Conservation (phyloP, 2,797 vertebrate species). For the Macropodus opercularis region DNA sequence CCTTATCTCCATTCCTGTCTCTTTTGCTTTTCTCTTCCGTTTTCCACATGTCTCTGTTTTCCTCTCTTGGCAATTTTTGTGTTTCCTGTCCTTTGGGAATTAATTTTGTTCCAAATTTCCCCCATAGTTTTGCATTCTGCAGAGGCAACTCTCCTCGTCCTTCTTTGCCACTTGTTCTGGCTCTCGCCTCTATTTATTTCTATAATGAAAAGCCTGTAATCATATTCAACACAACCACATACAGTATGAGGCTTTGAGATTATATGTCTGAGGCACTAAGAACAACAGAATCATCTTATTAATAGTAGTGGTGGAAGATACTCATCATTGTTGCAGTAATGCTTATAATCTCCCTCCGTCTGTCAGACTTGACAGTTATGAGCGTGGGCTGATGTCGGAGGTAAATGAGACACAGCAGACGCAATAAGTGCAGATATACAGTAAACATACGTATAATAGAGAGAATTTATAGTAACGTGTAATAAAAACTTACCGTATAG, state of each 20-base stretch:
- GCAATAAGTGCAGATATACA: slow-evolving; percentile 28
- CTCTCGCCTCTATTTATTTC: slow-evolving; percentile 62
- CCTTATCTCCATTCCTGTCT: background rate
- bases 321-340: slow-evolving; percentile 61
- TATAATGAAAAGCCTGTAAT: slow-evolving; percentile 75
- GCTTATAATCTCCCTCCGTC: slow-evolving; percentile 71
- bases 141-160: slow-evolving; percentile 24
- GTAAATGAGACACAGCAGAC: slow-evolving; percentile 59
- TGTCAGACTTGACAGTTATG: slow-evolving; percentile 71
- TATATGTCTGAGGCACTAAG: slow-evolving; percentile 59
- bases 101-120: slow-evolving; percentile 30
- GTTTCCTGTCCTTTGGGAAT: slow-evolving; percentile 9
- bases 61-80: background rate
- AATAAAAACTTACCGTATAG: slow-evolving; percentile 2
- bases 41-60: slow-evolving; percentile 3
- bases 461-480: slow-evolving; percentile 11
- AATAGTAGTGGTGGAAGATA: slow-evolving; percentile 60
- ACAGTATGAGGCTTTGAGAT: slow-evolving; percentile 66
- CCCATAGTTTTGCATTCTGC: slow-evolving; percentile 41
- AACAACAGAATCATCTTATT: slow-evolving; percentile 76
- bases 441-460: slow-evolving; percentile 37
- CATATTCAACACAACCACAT: slow-evolving; percentile 73
- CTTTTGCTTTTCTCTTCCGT: background rate
- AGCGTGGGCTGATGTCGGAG: slow-evolving; percentile 36
- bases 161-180: slow-evolving; percentile 23